Evolutionary conservation across 1,140 invertebrate species (phyloP), one percentile per base, ranked within the genome.

Genomic region (Octopus bimaculoides): DNA sequence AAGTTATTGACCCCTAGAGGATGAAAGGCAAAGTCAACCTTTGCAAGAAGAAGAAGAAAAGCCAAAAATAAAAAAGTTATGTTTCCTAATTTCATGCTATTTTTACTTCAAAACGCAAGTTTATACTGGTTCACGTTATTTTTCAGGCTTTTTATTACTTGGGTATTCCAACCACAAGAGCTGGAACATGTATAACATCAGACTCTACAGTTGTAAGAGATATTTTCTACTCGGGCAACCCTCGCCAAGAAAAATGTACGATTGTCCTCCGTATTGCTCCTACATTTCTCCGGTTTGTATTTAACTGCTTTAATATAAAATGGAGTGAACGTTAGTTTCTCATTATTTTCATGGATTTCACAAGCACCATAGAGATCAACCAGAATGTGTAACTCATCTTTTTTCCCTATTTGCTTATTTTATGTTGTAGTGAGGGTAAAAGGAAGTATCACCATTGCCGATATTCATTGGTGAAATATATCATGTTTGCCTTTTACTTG

Each of bases 141-240:
- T 90, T 83, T 85, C 92, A 80, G 93, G 93, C 93, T 0, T 93
- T 93, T 88, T 87, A 92, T 87, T 89, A 92, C 84, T 89, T 94
- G 4, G 93, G 92, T 91, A 89, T 93, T 69, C 90, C 92, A 52
- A 93, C 93, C 17, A 92, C 92, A 0, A 87, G 93, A 84, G 91
- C 93, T 75, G 93, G 90, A 12, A 91, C 91, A 6, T 88, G 93
- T 81, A 91, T 93, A 26, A 92, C 92, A 4, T 93, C 92, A 78
- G 92, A 93, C 77, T 91, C 92, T 79, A 86, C 85, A 61, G 92
- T 94, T 2, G 80, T 92, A 2, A 88, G 93, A 76, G 93, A 94
- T 84, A 88, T 92, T 69, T 93, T 92, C 85, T 94, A 93, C 87
- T 89, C 90, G 85, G 93, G 93, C 0, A 86, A 92, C 85, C 90